Conservation (phyloP, 2,888 invertebrate genomes). For the Schizotus pectinicornis region DNA sequence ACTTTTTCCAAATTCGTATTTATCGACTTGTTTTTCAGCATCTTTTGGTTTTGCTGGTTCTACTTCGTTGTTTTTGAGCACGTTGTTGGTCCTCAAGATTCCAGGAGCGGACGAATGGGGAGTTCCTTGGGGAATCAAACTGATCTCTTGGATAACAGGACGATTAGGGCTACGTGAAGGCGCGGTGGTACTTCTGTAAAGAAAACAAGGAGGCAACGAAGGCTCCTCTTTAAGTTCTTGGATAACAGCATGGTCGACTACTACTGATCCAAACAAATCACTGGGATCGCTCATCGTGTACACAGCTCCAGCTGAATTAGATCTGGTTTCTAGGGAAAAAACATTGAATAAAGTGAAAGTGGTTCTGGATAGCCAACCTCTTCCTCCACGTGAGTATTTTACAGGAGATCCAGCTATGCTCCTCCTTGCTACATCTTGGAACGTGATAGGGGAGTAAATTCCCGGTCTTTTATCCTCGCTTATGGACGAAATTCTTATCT, state of each 20-base stretch:
- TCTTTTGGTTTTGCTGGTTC: constrained; percentile 12
- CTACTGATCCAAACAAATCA: constrained; percentile 65
- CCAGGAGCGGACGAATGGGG: constrained; percentile 24
- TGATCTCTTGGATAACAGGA: constrained; percentile 30
- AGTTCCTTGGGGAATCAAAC: constrained; percentile 28
- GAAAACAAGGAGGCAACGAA: constrained; percentile 10
- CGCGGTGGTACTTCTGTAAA: constrained; percentile 34
- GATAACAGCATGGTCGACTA: constrained; percentile 62
- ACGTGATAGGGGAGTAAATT: constrained; percentile 84
- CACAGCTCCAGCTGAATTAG: constrained; percentile 71
- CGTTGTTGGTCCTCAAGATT: constrained; percentile 16
- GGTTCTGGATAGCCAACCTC: constrained; percentile 42
- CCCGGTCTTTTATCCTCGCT: constrained; percentile 66
- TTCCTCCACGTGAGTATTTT: constrained; percentile 56
- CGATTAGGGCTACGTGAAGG: constrained; percentile 26
- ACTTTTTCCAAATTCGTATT: constrained; percentile 47
- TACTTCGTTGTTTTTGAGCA: constrained; percentile 6
- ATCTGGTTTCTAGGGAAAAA: constrained; percentile 65
- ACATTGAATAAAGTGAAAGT: neutral
- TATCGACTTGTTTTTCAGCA: constrained; percentile 2
- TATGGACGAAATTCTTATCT: constrained; percentile 45
- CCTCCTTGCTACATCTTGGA: constrained; percentile 80
- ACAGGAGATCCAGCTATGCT: constrained; percentile 81
- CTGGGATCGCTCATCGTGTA: constrained; percentile 59
- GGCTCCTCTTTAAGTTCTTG: constrained; percentile 22